Evolutionary conservation across 2,888 invertebrate species (phyloP).

Genomic region (Rhingia campestris): DNA sequence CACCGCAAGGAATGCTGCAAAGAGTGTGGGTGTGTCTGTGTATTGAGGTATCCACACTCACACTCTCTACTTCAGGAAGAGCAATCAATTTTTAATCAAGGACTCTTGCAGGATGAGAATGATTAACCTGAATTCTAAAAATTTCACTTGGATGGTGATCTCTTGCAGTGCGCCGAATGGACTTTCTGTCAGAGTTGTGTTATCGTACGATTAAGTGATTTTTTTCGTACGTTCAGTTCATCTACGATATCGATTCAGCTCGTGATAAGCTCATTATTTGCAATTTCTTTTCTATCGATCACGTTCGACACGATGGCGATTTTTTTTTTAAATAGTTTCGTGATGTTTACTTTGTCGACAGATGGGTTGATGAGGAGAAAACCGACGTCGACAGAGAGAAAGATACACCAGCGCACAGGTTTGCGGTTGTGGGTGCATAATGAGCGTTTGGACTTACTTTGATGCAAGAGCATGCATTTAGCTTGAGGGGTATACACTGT

Average conservation of each 20-base stretch:
- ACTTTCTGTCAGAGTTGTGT: slow-evolving; percentile 9
- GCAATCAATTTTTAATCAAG: slow-evolving; percentile 33
- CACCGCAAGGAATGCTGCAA: not conserved
- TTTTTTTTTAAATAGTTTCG: slow-evolving; percentile 59
- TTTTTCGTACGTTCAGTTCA: not conserved
- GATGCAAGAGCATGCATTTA: slow-evolving; percentile 8
- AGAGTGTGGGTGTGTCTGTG: slow-evolving; percentile 21
- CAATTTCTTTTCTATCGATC: slow-evolving; percentile 42
- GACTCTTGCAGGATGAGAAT: not conserved
- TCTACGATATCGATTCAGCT: slow-evolving; percentile 15
- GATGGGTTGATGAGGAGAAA: slow-evolving; percentile 19
- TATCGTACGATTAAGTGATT: not conserved
- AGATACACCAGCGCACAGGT: not conserved
- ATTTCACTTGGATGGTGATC: not conserved
- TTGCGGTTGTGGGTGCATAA: slow-evolving; percentile 35
- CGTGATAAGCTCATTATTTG: slow-evolving; percentile 57
- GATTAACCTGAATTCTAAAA: slow-evolving; percentile 10
- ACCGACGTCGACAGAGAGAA: not conserved
- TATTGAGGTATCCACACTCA: not conserved
- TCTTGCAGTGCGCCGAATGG: not conserved
- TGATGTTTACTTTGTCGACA: slow-evolving; percentile 58
- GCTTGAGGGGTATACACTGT: slow-evolving; percentile 39
- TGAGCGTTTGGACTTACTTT: slow-evolving; percentile 17
- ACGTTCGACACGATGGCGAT: slow-evolving; percentile 49
- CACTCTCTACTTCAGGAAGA: not conserved